These are phyloP conservation scores for Dendrocincla fuliginosa DNA, from an alignment of 2,797 vertebrate species.

Conservation along the genomic window DNA sequence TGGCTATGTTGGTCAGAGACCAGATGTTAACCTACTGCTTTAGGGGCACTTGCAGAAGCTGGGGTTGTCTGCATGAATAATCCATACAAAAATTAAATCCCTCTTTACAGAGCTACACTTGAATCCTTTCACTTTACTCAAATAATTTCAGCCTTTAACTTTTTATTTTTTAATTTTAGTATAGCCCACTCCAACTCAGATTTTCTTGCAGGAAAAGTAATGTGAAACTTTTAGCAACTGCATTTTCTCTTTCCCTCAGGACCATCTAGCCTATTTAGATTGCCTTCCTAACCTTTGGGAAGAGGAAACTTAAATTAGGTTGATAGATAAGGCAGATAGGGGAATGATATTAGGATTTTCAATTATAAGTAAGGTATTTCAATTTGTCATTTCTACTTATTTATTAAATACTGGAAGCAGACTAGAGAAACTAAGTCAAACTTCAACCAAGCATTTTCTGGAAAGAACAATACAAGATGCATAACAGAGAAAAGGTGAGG, in stretches of 20 bases:
- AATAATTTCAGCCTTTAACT: neutral
- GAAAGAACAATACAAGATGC: neutral
- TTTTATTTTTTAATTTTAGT: neutral
- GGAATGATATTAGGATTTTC: slow-evolving; percentile 10
- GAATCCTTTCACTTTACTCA: neutral
- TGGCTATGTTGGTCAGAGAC: neutral
- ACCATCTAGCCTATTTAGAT: slow-evolving; percentile 36
- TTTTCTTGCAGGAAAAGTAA: neutral
- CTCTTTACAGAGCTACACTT: neutral
- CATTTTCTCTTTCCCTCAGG: neutral
- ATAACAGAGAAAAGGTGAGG: neutral
- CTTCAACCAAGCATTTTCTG: neutral
- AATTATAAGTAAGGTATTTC: slow-evolving; percentile 32
- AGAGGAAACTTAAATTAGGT: slow-evolving; percentile 48
- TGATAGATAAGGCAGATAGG: slow-evolving; percentile 41
- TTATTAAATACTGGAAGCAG: neutral
- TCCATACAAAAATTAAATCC: neutral
- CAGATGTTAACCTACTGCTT: neutral
- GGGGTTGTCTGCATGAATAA: neutral
- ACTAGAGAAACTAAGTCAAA: slow-evolving; percentile 1
- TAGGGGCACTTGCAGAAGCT: neutral
- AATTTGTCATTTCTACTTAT: slow-evolving; percentile 12
- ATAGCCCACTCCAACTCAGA: neutral
- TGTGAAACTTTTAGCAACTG: neutral
- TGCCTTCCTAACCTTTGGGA: slow-evolving; percentile 32